Evolutionary conservation across 1,140 invertebrate species (phyloP).

Genomic region (Amyelois transitella): DNA sequence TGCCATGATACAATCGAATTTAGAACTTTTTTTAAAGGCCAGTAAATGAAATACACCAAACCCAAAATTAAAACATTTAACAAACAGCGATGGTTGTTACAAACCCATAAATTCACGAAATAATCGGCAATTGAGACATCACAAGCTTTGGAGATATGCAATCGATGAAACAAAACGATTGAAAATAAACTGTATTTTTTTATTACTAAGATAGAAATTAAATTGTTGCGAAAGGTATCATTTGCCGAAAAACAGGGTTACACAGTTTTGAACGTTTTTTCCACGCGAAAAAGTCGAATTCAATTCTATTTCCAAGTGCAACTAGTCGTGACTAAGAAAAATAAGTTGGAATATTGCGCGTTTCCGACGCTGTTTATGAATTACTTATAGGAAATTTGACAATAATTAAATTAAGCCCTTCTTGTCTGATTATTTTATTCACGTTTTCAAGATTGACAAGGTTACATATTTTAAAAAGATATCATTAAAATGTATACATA

Average conservation of each 20-base stretch:
- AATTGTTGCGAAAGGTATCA: constrained; percentile 19
- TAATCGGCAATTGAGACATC: constrained; percentile 58
- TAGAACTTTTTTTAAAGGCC: no score
- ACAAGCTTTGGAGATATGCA: constrained; percentile 24
- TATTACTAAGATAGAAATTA: constrained; percentile 9
- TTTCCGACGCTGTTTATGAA: no score
- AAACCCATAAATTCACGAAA: constrained; percentile 44
- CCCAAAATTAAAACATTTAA: constrained; percentile 19
- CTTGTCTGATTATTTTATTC: no score
- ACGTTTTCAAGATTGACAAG: no score
- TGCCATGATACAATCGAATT: no score
- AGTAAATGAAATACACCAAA: background rate
- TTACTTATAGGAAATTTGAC: no score
- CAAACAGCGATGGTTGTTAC: constrained; percentile 44
- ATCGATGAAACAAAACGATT: background rate
- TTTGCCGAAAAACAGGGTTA: constrained; percentile 10
- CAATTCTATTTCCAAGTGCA: background rate
- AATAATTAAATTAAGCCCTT: no score
- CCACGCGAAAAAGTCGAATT: constrained; percentile 5
- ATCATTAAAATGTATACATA: no score
- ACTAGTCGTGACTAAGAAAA: no score
- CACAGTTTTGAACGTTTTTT: constrained; percentile 18
- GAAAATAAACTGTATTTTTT: constrained; percentile 24
- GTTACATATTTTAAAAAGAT: no score
- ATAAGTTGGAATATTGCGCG: no score